These are phyloP conservation scores for Drosophila recens DNA, from an alignment of 2,888 invertebrate species.

Conservation along the genomic window DNA sequence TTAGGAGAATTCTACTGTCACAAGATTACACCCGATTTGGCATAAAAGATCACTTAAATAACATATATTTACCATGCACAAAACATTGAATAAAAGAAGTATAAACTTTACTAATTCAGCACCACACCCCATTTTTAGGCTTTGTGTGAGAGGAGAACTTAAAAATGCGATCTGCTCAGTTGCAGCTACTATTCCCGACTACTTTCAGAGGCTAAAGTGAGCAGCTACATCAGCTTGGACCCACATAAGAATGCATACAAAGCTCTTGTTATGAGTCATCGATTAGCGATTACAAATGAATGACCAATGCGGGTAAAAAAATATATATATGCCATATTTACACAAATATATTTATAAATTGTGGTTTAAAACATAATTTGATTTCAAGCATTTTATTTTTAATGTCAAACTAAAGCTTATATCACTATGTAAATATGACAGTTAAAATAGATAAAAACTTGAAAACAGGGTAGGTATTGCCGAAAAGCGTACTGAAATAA, in stretches of 20 bases:
- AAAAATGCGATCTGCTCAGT: not conserved
- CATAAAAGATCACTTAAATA: not conserved
- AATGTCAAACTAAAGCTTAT: not conserved
- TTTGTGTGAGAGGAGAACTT: not conserved
- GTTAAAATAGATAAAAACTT: not conserved
- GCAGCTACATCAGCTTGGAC: constrained; percentile 9
- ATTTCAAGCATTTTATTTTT: not conserved
- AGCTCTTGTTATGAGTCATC: constrained; percentile 2
- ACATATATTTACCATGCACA: constrained; percentile 35
- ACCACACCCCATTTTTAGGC: constrained; percentile 23
- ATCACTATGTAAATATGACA: not conserved
- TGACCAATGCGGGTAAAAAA: constrained; percentile 1
- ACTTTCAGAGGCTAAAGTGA: not conserved
- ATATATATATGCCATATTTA: not conserved
- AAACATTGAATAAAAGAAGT: constrained; percentile 20
- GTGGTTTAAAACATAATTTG: not conserved
- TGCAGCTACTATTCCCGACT: constrained; percentile 12
- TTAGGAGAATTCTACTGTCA: not conserved
- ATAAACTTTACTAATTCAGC: constrained; percentile 27
- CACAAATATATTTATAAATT: not conserved
- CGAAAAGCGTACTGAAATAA: constrained; percentile 9
- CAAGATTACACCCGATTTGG: not conserved
- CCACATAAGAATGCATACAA: constrained; percentile 1
- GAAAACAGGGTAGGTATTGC: constrained; percentile 37
- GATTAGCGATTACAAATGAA: not conserved